A percentile compares a stretch with the other conserved stretches of the same genome.
phyloP scores from a whole-genome alignment of 2,113 vertebrate genomes.

The Pogona vitticeps region DNA sequence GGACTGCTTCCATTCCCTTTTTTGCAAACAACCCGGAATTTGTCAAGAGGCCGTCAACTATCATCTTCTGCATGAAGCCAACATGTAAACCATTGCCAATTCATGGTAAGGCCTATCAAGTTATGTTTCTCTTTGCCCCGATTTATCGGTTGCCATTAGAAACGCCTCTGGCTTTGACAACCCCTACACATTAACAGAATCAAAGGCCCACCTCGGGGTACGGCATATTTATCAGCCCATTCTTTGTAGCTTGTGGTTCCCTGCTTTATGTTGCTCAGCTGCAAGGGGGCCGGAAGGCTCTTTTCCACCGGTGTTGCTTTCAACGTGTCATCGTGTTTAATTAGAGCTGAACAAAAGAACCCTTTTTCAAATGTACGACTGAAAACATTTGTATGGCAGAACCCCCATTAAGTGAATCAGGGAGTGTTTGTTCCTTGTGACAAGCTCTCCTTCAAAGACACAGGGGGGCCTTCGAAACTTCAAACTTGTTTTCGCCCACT shows the following conservation, averaged over 20 bases:
- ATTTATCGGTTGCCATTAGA: conserved; percentile 23
- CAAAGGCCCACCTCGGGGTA: conserved; percentile 2
- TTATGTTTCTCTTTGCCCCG: not conserved
- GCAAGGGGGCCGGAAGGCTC: not conserved
- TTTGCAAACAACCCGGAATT: not conserved
- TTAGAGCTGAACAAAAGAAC: conserved; percentile 1
- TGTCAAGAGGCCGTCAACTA: not conserved
- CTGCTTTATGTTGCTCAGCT: not conserved
- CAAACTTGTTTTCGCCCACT: not conserved
- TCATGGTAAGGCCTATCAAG: not conserved
- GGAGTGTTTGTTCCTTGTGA: not conserved
- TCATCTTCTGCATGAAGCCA: not conserved
- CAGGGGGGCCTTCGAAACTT: not conserved
- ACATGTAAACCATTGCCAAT: not conserved
- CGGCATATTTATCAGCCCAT: not conserved
- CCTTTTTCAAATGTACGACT: not conserved
- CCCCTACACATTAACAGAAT: not conserved
- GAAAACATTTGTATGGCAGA: not conserved
- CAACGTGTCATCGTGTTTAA: not conserved
- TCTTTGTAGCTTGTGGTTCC: not conserved
- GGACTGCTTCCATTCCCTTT: not conserved
- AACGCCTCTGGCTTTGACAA: not conserved
- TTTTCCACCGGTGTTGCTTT: not conserved
- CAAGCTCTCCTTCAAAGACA: not conserved
- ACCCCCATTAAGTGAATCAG: not conserved